Percentiles rank a stretch among this genome's conserved stretches.
Evolutionary conservation across 2,797 vertebrate species (phyloP).

Genomic region (Heliangelus exortis): DNA sequence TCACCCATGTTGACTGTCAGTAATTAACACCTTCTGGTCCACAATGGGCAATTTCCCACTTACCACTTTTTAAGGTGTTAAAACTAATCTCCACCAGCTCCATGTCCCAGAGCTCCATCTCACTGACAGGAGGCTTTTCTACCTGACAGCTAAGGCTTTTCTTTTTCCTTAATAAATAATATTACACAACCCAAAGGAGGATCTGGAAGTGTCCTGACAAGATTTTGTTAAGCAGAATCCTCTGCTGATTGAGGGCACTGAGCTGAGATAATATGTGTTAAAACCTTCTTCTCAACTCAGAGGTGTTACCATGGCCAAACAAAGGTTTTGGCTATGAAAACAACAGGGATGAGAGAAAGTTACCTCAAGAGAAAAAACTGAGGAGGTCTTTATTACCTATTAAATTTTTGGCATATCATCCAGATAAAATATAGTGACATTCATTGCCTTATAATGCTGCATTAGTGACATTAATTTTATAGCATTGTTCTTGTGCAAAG

Average conservation of each 20-base stretch:
- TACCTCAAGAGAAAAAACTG: not conserved
- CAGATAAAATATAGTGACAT: not conserved
- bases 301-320: not conserved
- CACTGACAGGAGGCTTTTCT: not conserved
- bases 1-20: not conserved
- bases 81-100: conserved; percentile 26
- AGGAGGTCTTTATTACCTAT: not conserved
- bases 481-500: not conserved
- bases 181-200: not conserved
- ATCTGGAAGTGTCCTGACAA: not conserved
- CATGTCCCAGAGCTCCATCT: not conserved
- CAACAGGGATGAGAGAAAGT: not conserved
- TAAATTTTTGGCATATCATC: not conserved
- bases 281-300: not conserved
- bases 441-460: not conserved
- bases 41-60: conserved; percentile 15
- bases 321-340: conserved; percentile 12
- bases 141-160: not conserved
- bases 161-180: not conserved
- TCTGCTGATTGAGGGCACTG: not conserved
- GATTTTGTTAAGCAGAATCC: not conserved
- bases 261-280: conserved; percentile 7
- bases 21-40: conserved; percentile 61
- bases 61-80: conserved; percentile 50
- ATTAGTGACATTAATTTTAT: not conserved